phyloP scores from a whole-genome alignment of 2,113 vertebrate genomes.

The Microtus richardsoni region DNA sequence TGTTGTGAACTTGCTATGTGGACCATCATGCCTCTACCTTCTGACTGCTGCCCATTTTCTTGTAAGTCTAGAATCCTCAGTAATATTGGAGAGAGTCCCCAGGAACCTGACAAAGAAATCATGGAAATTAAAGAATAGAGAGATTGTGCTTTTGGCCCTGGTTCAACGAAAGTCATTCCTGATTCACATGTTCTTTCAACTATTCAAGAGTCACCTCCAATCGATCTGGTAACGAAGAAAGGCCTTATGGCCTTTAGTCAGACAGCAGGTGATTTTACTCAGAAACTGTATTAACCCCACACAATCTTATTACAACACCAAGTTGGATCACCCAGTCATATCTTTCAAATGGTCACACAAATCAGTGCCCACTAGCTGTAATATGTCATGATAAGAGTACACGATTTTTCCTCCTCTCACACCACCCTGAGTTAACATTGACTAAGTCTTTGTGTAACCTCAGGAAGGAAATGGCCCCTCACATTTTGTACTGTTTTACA shows the following conservation, averaged over 20 bases:
- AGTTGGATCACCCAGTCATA: slow-evolving; percentile 1
- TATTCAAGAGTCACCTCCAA: background rate
- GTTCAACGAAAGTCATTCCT: background rate
- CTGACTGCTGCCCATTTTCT: background rate
- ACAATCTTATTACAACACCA: background rate
- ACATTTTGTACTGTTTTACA: slow-evolving; percentile 1
- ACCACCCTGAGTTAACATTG: background rate
- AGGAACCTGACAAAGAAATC: slow-evolving; percentile 4
- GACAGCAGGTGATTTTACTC: background rate
- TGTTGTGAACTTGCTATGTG: background rate
- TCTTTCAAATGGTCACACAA: slow-evolving; percentile 10
- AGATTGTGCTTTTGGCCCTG: background rate
- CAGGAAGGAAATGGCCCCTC: background rate
- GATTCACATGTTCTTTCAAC: background rate
- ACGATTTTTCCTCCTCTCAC: background rate
- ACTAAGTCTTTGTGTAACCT: background rate
- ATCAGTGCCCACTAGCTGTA: background rate
- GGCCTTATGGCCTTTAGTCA: background rate
- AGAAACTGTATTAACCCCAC: slow-evolving; percentile 22
- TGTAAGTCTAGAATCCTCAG: background rate
- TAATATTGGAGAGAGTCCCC: background rate
- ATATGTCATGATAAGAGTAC: background rate
- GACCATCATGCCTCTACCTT: background rate
- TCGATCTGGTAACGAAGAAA: background rate
- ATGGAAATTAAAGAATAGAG: background rate